Evolutionary conservation across 1,140 invertebrate species (phyloP).

Genomic region (Drosophila tsacasi): DNA sequence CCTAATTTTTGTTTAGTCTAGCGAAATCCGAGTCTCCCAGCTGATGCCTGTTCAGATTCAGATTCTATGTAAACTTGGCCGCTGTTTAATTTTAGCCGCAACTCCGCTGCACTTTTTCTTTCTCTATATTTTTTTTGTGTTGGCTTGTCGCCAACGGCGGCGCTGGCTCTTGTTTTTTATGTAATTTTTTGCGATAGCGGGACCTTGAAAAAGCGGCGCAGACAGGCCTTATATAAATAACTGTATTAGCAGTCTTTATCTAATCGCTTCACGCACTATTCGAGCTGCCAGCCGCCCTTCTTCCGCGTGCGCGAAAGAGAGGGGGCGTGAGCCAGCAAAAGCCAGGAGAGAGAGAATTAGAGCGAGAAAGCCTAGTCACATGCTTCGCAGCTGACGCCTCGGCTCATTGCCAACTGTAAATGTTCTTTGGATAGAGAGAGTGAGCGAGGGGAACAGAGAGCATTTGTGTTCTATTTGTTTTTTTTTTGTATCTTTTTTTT

Average conservation of each 20-base stretch:
- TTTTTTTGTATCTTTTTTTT: constrained; percentile 23
- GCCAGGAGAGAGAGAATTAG: constrained; percentile 6
- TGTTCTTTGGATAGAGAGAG: constrained; percentile 28
- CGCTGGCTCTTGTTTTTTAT: constrained; percentile 55
- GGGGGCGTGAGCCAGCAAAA: neutral
- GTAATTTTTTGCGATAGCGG: constrained; percentile 66
- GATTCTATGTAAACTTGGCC: constrained; percentile 40
- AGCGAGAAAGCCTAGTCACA: constrained; percentile 67
- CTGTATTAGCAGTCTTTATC: constrained; percentile 61
- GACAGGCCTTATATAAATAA: constrained; percentile 69
- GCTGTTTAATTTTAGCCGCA: constrained; percentile 18
- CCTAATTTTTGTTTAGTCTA: constrained; percentile 25
- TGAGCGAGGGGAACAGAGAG: neutral
- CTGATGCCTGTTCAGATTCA: constrained; percentile 3
- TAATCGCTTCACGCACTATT: constrained; percentile 70
- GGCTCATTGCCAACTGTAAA: constrained; percentile 68
- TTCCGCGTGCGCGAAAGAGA: constrained; percentile 36
- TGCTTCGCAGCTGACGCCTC: constrained; percentile 59
- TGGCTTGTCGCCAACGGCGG: constrained; percentile 7
- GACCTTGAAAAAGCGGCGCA: constrained; percentile 62
- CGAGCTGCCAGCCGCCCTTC: constrained; percentile 24
- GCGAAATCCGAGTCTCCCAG: constrained; percentile 11
- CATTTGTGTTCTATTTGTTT: constrained; percentile 3
- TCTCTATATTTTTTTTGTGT: constrained; percentile 2
- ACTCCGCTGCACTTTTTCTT: constrained; percentile 39